Conservation (phyloP, 1,140 invertebrate species). For the Cylas formicarius region DNA sequence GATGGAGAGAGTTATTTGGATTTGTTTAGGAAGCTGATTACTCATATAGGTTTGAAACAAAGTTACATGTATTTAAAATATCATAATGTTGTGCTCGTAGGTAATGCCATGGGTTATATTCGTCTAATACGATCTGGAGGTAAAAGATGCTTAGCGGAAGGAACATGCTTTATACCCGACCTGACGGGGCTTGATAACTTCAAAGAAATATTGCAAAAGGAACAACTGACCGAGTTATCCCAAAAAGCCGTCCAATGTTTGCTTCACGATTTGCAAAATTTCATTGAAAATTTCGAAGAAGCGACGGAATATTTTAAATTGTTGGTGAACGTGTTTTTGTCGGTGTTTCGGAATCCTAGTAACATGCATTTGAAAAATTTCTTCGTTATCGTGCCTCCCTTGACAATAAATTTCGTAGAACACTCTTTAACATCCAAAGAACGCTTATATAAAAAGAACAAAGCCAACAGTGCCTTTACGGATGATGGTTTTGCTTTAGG, state of each 20-base stretch:
- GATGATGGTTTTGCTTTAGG: slow-evolving; percentile 99
- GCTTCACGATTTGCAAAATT: slow-evolving; percentile 67
- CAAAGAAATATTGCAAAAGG: slow-evolving; percentile 48
- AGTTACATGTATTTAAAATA: neutral
- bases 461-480: slow-evolving; percentile 80
- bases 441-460: slow-evolving; percentile 82
- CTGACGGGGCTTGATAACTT: slow-evolving; percentile 64
- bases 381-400: slow-evolving; percentile 85
- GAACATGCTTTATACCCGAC: slow-evolving; percentile 85
- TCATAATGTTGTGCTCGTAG: slow-evolving; percentile 38
- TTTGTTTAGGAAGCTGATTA: slow-evolving; percentile 85
- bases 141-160: slow-evolving; percentile 84
- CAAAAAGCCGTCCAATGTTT: slow-evolving; percentile 63
- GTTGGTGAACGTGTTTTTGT: slow-evolving; percentile 86
- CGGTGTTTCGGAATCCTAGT: slow-evolving; percentile 77
- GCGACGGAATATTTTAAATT: slow-evolving; percentile 95
- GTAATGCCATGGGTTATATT: slow-evolving; percentile 95
- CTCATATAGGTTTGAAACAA: slow-evolving; percentile 67
- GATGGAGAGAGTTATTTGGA: slow-evolving; percentile 87
- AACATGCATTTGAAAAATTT: slow-evolving; percentile 91
- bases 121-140: slow-evolving; percentile 90
- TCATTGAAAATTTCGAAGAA: slow-evolving; percentile 82
- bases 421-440: slow-evolving; percentile 89
- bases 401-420: slow-evolving; percentile 94
- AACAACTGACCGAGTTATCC: slow-evolving; percentile 53